Conservation (phyloP, 2,888 invertebrate genomes). For the Dryocosmus kuriphilus region DNA sequence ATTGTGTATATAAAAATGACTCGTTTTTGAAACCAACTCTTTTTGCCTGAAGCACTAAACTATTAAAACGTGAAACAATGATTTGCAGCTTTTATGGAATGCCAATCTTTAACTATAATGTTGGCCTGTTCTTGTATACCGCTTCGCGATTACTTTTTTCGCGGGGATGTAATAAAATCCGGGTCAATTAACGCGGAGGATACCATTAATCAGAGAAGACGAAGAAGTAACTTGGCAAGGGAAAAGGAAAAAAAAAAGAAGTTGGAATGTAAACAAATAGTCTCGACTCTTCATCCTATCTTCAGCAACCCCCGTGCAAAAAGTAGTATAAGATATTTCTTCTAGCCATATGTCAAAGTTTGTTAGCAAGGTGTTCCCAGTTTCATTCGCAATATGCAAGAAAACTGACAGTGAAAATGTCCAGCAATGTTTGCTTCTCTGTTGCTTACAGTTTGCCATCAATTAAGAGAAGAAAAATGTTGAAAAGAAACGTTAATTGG, state of each 20-base stretch:
- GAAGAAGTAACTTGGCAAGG: conserved; percentile 37
- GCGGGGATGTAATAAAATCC: conserved; percentile 68
- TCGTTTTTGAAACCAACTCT: background rate
- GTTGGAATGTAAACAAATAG: conserved; percentile 68
- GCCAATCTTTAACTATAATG: conserved; percentile 60
- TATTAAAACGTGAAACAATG: background rate
- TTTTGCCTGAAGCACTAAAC: background rate
- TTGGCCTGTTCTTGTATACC: conserved; percentile 49
- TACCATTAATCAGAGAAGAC: conserved; percentile 65
- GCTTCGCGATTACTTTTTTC: conserved; percentile 59
- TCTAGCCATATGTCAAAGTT: too few relatives aligned
- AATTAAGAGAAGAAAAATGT: too few relatives aligned
- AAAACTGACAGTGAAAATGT: too few relatives aligned
- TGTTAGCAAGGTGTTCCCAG: too few relatives aligned
- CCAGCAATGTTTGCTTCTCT: too few relatives aligned
- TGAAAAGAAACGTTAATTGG: too few relatives aligned
- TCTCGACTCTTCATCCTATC: conserved; percentile 28
- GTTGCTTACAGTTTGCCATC: too few relatives aligned
- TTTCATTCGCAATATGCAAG: too few relatives aligned
- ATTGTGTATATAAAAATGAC: background rate
- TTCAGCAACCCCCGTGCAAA: too few relatives aligned
- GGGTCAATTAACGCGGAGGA: conserved; percentile 71
- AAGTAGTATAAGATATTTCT: too few relatives aligned
- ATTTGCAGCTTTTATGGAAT: conserved; percentile 47
- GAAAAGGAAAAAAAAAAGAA: conserved; percentile 45